A percentile compares a stretch with the other conserved stretches of the same genome.
phyloP scores from a whole-genome alignment of 2,113 vertebrate genomes.

The Scomber scombrus region DNA sequence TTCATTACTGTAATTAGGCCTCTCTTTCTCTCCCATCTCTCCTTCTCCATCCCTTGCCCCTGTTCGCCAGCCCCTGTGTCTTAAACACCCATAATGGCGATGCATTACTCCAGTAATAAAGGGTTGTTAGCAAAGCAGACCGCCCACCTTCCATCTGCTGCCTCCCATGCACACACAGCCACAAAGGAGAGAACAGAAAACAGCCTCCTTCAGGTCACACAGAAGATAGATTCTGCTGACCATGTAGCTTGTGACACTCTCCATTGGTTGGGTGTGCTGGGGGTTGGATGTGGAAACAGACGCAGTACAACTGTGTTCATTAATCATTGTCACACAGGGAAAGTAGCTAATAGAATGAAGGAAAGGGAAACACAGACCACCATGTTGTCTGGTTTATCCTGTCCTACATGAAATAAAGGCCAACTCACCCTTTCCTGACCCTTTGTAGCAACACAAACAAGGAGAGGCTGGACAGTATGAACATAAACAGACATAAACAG shows the following conservation, averaged over 20 bases:
- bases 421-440: constrained; percentile 65
- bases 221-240: constrained; percentile 73
- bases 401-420: constrained; percentile 58
- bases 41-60: constrained; percentile 41
- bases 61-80: constrained; percentile 65
- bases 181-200: constrained; percentile 66
- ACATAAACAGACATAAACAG: constrained; percentile 42
- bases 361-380: constrained; percentile 72
- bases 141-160: constrained; percentile 75
- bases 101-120: constrained; percentile 74
- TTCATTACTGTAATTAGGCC: constrained; percentile 83
- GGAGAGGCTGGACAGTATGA: constrained; percentile 29
- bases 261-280: constrained; percentile 34
- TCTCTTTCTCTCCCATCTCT: constrained; percentile 51
- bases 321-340: constrained; percentile 78
- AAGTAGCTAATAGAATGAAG: constrained; percentile 59
- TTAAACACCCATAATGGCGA: constrained; percentile 79
- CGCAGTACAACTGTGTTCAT: constrained; percentile 66
- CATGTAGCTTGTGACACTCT: constrained; percentile 54
- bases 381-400: constrained; percentile 61
- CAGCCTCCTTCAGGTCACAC: constrained; percentile 67
- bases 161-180: constrained; percentile 48
- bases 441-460: constrained; percentile 39
- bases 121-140: constrained; percentile 69
- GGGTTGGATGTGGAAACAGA: constrained; percentile 53